phyloP scores from a whole-genome alignment of 2,797 vertebrate genomes.

The Cirrhinus mrigala region DNA sequence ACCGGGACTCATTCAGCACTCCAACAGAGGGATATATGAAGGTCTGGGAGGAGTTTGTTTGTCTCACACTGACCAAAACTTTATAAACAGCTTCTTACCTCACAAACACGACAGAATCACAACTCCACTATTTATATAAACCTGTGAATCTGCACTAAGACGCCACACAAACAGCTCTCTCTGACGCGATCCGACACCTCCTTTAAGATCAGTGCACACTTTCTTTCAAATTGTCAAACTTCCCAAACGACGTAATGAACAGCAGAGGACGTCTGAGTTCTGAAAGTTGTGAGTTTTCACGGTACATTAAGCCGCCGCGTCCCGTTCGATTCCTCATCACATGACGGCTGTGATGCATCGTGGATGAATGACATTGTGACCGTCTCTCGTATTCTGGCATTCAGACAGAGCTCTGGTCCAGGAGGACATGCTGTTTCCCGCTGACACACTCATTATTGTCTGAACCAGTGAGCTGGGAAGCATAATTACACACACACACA shows the following conservation, averaged over 20 bases:
- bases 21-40: neutral
- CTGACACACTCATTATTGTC: conserved; percentile 24
- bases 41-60: neutral
- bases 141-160: neutral
- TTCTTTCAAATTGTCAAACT: neutral
- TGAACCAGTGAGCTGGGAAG: conserved; percentile 16
- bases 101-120: neutral
- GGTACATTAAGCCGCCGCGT: neutral
- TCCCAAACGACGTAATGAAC: neutral
- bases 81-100: neutral
- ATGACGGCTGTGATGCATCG: neutral
- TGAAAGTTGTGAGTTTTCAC: neutral
- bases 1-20: neutral
- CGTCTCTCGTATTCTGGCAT: neutral
- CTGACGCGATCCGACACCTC: neutral
- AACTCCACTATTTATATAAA: conserved; percentile 5
- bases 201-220: neutral
- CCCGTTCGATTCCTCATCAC: neutral
- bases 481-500: conserved; percentile 5
- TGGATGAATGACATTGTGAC: neutral
- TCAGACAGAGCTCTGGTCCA: neutral
- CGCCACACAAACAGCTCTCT: neutral
- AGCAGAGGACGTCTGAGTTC: neutral
- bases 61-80: neutral
- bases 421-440: neutral